Base-by-base conservation (phyloP, 2,797 vertebrate genomes). In the Falco cherrug region DNA sequence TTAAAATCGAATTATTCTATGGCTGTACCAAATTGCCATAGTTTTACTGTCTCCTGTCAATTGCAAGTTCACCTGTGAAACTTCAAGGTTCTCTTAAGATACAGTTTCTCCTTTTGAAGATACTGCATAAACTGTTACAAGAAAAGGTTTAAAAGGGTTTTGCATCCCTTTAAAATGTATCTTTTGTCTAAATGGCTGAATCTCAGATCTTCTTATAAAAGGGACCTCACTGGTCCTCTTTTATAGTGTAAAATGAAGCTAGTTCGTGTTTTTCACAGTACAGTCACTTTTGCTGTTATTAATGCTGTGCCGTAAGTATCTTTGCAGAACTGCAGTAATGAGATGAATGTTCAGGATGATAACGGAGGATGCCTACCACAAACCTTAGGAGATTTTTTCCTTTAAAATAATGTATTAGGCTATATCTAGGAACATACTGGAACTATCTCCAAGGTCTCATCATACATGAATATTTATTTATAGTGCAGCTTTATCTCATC, bases 401-500 rank as follows among this genome's bases (percentile, higher is more conserved):
- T 84, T 45, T 69, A 84, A 68, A 91, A 53, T 60, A 74, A 75
- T 88, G 10, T 37, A 56, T 76, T 88, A 91, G 70, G 59, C 28
- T 65, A 9, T 87, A 60, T 41, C 43, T 67, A 83, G 54, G 43
- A 73, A 84, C 79, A 53, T 60, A 83, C 31, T 67, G 51, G n/a
- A 84, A 71, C 64, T 43, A 64, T 78, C 47, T 82, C 51, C 31
- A 57, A 68, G n/a, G 68, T 65, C 45, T 33, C 51, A 47, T 63
- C 33, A 37, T 43, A 69, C 18, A 74, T 65, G 39, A 87, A 81
- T 91, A 93, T 95, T 93, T 92, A 94, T 92, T 93, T 91, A 41
- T 78, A 90, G 88, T 56, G 51, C 28, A 56, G 31, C 19, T 86
- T 94, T 78, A 92, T 92, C 68, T 91, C 22, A 47, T 90, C 35